Conservation (phyloP, 2,113 vertebrate genomes). For the Trogon melanurus region DNA sequence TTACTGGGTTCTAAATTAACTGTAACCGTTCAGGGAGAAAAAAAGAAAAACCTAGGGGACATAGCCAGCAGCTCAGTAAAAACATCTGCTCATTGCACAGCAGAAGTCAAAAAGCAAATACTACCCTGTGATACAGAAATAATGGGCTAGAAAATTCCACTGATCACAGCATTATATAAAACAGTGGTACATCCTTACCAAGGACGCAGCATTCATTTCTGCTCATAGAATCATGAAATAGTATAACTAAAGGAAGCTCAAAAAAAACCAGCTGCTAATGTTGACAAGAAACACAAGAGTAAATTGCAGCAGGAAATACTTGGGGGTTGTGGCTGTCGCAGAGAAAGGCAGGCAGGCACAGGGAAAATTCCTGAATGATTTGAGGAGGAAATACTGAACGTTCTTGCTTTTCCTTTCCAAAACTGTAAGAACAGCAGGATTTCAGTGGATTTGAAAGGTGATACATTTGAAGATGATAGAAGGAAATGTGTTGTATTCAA, state of each 20-base stretch:
- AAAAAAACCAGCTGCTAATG: slow-evolving; percentile 18
- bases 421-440: not conserved
- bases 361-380: not conserved
- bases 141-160: slow-evolving; percentile 52
- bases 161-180: slow-evolving; percentile 32
- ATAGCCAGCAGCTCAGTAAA: slow-evolving; percentile 47
- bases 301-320: slow-evolving; percentile 32
- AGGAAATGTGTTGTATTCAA: slow-evolving; percentile 18
- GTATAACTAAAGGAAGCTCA: slow-evolving; percentile 5
- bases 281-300: slow-evolving; percentile 14
- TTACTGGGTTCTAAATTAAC: slow-evolving; percentile 55
- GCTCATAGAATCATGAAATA: not conserved
- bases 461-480: not conserved
- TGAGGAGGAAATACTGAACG: not conserved
- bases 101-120: slow-evolving; percentile 48
- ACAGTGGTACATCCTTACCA: slow-evolving; percentile 6
- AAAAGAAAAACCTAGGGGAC: not conserved
- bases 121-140: slow-evolving; percentile 30
- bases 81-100: slow-evolving; percentile 62
- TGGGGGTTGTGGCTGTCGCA: not conserved
- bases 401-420: not conserved
- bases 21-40: slow-evolving; percentile 40
- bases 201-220: slow-evolving; percentile 30
- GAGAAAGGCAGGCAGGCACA: not conserved
- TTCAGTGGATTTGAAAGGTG: slow-evolving; percentile 23